phyloP scores from a whole-genome alignment of 2,797 vertebrate genomes.

The Neosalanx taihuensis region DNA sequence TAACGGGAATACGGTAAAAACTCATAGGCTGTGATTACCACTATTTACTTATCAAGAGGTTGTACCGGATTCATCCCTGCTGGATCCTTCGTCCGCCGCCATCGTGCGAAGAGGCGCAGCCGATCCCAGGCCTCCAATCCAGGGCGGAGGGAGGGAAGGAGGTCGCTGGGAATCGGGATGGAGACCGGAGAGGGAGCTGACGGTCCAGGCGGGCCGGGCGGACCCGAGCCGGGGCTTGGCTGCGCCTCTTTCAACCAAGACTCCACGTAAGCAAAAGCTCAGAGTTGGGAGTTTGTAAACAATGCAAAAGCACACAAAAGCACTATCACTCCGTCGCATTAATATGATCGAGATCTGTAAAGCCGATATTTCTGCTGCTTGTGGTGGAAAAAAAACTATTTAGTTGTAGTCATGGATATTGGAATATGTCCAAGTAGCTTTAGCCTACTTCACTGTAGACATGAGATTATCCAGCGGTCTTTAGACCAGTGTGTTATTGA shows the following conservation, averaged over 20 bases:
- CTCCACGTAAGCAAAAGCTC: constrained; percentile 83
- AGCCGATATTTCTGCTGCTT: not conserved
- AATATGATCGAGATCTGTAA: no score
- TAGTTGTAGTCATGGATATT: not conserved
- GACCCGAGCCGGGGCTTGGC: constrained; percentile 58
- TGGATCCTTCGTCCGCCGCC: constrained; percentile 59
- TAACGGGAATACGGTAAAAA: not conserved
- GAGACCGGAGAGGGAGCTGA: constrained; percentile 66
- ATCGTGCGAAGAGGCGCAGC: constrained; percentile 60
- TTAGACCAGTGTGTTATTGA: not conserved
- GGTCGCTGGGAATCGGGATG: constrained; percentile 74
- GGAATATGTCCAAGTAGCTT: no score
- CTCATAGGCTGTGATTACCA: not conserved
- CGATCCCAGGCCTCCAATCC: constrained; percentile 75
- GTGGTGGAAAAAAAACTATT: not conserved
- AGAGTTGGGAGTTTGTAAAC: not conserved
- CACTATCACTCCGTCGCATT: no score
- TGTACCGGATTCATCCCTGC: constrained; percentile 37
- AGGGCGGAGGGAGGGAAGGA: constrained; percentile 68
- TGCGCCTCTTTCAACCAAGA: constrained; percentile 93
- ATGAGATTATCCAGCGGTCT: no score
- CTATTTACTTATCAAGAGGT: not conserved
- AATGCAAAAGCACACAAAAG: not conserved
- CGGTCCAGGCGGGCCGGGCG: constrained; percentile 41
- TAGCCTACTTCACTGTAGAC: no score